Percentiles rank a stretch among this genome's conserved stretches.
Evolutionary conservation across 2,113 vertebrate species (phyloP).

Genomic region (Seriola quinqueradiata): DNA sequence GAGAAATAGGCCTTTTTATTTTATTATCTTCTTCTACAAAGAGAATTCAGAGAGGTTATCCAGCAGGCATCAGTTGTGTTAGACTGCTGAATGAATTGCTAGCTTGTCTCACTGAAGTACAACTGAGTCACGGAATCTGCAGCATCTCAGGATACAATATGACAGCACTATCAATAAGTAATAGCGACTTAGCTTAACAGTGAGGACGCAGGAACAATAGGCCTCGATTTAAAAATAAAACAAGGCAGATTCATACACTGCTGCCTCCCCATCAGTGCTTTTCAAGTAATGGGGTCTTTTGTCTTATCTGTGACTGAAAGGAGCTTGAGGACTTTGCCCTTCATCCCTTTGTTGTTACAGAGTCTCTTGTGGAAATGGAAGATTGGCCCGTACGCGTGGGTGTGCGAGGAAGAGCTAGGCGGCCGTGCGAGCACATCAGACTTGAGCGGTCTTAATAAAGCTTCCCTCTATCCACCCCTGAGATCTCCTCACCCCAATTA

Average conservation of each 20-base stretch:
- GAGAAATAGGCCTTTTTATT: background rate
- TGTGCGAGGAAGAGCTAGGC: constrained; percentile 59
- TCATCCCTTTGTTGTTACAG: constrained; percentile 75
- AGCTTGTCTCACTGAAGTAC: background rate
- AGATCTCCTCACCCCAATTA: constrained; percentile 86
- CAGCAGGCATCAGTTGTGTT: background rate
- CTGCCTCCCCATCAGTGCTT: constrained; percentile 55
- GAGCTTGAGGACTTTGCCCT: constrained; percentile 73
- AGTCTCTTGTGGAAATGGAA: constrained; percentile 69
- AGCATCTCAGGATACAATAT: constrained; percentile 5
- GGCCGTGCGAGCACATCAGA: constrained; percentile 65
- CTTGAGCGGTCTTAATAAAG: constrained; percentile 81
- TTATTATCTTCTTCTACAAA: background rate
- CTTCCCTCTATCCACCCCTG: constrained; percentile 74
- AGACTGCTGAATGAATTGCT: background rate
- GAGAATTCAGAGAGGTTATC: background rate
- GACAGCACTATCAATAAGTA: constrained; percentile 8
- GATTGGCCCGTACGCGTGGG: constrained; percentile 62
- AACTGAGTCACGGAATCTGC: background rate
- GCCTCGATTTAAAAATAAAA: constrained; percentile 7
- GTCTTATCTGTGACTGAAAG: constrained; percentile 68
- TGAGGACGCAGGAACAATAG: constrained; percentile 27
- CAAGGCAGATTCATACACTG: constrained; percentile 31
- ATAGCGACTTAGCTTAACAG: background rate
- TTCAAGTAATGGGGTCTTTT: constrained; percentile 70